Evolutionary conservation across 2,797 vertebrate genomes (phyloP).

Genomic region (Acropternis orthonyx): DNA sequence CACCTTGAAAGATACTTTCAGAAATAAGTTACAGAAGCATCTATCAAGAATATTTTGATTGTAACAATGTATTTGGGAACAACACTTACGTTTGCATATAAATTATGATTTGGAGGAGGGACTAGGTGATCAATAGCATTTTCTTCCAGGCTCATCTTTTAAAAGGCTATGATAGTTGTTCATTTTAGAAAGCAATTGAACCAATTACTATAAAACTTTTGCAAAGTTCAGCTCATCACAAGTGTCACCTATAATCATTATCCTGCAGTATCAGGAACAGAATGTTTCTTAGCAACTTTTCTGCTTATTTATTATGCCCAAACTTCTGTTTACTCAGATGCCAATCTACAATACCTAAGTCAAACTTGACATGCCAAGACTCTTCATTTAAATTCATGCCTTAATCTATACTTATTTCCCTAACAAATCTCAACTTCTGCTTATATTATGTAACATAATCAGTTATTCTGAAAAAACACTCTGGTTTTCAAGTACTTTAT

Average conservation of each 20-base stretch:
- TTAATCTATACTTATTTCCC: neutral
- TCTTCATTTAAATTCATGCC: neutral
- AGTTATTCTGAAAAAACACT: neutral
- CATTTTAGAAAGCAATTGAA: neutral
- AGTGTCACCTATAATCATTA: neutral
- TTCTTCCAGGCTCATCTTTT: neutral
- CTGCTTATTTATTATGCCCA: neutral
- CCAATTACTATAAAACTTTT: neutral
- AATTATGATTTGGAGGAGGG: neutral
- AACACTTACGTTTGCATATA: neutral
- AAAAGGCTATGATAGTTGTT: neutral
- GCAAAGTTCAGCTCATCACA: neutral
- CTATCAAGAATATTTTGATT: neutral
- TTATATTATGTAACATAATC: neutral
- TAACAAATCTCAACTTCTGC: neutral
- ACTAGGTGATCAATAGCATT: neutral
- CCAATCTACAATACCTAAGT: neutral
- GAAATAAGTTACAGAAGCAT: neutral
- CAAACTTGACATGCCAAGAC: neutral
- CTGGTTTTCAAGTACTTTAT: neutral
- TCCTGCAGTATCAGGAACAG: neutral
- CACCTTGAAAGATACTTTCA: neutral
- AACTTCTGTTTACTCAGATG: neutral
- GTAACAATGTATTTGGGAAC: neutral
- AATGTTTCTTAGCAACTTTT: neutral